Percentiles rank a stretch among this genome's conserved stretches.
Conservation (phyloP, 2,888 invertebrate genomes). For the Podabrus alpinus region DNA sequence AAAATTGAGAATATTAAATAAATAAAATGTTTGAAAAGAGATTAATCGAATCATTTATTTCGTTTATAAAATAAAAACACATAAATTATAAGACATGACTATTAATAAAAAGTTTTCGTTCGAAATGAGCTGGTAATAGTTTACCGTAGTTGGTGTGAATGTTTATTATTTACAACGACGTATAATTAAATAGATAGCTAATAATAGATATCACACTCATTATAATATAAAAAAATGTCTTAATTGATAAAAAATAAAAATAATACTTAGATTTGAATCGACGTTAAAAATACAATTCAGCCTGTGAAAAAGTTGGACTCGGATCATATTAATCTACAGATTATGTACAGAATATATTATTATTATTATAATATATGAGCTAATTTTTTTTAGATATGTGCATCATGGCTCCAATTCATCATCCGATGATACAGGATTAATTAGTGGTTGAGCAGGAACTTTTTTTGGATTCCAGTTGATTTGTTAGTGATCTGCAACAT, state of each 20-base stretch:
- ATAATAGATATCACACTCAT: neutral
- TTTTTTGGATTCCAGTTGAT: neutral
- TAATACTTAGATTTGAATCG: neutral
- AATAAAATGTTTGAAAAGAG: neutral
- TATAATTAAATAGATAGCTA: neutral
- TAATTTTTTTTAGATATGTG: constrained; percentile 1
- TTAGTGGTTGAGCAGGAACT: neutral
- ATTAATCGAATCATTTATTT: neutral
- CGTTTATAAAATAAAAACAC: neutral
- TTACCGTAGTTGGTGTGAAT: neutral
- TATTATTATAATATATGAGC: neutral
- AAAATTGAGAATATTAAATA: neutral
- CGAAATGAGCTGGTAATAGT: neutral
- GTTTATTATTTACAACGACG: neutral
- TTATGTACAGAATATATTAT: neutral
- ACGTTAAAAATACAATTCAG: neutral
- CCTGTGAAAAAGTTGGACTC: neutral
- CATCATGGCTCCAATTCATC: constrained; percentile 3
- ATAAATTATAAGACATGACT: neutral
- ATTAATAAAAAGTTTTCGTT: neutral
- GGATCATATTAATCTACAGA: neutral
- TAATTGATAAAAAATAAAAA: neutral
- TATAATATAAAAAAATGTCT: neutral
- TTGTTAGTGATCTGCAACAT: constrained; percentile 4
- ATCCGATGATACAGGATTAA: neutral